These are phyloP conservation scores for Drosophila heteroneura DNA, from an alignment of 2,888 invertebrate species.

Conservation along the genomic window DNA sequence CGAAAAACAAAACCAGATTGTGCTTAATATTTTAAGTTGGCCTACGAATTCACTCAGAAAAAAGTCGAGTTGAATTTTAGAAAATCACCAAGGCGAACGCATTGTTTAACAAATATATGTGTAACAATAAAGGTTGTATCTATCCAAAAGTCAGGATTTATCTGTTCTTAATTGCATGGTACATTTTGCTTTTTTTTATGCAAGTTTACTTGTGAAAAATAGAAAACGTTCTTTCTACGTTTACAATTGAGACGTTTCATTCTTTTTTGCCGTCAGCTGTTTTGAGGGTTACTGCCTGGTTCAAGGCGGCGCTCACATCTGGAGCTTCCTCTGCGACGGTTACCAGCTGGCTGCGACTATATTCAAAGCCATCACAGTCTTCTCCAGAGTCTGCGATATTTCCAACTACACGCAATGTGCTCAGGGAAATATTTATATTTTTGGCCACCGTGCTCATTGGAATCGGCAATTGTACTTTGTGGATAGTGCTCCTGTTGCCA, in stretches of 20 bases:
- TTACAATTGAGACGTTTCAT: constrained; percentile 36
- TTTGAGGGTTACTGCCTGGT: constrained; percentile 56
- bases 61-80: not conserved
- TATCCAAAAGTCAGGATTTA: not conserved
- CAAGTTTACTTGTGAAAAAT: no score
- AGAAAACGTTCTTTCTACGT: not conserved
- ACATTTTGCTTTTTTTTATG: not conserved
- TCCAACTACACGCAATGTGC: constrained; percentile 22
- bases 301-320: constrained; percentile 20
- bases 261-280: constrained; percentile 50
- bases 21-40: not conserved
- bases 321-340: constrained; percentile 16
- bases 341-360: constrained; percentile 5
- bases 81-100: not conserved
- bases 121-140: not conserved
- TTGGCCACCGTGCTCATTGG: constrained; percentile 42
- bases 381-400: constrained; percentile 7
- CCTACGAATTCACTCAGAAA: not conserved
- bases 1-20: not conserved
- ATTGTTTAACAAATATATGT: not conserved
- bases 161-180: not conserved
- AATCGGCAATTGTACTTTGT: constrained; percentile 43
- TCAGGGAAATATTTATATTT: not conserved
- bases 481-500: constrained; percentile 57
- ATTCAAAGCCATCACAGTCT: constrained; percentile 1